Base-by-base conservation (phyloP, 2,888 invertebrate species). In the Sinodicranocentrus sp. region DNA sequence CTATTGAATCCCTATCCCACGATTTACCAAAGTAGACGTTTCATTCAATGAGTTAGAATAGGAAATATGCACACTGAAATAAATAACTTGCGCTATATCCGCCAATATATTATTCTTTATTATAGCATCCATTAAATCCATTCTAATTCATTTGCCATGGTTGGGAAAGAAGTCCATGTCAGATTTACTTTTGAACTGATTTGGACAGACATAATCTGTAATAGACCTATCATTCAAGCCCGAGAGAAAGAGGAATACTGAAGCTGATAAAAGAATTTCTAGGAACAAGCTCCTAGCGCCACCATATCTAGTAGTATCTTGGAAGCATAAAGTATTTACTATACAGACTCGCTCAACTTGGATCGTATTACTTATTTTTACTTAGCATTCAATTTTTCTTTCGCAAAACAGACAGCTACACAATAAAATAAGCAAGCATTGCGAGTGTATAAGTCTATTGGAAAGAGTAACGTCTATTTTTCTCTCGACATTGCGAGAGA, bases 351-450 rank as follows among this genome's bases (percentile, higher is more conserved):
- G 3, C 33, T 33, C 33, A 3, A 33, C 5, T 10, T 6, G 33
- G 5, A 33, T 3, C 63, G 39, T 19, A 2, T 19, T 43, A 1
- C 33, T 21, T 23, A 15, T 17, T 23, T 63, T 48, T 75, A 23
- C 43, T 63, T 75, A 44, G 52, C 63, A 63, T 63, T 75, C 75
- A 75, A 75, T 75, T 63, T 75, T 65, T 63, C 33, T 52, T 75
- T 75, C 15, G 21, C 28, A 61, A 43, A 72, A 52, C 33, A 63
- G 75, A 63, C 63, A 75, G 75, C 44, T 61, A 39, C 75, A 75
- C 63, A 61, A 63, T 75, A 33, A 23, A 63, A 75, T 25, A 57
- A 25, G 21, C 25, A 25, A 25, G 25, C 10, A 23, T 15, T 57
- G 57, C 25, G 25, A 23, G 25, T 25, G 25, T 15, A 13, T n/a